These are phyloP conservation scores for Cheiracanthium punctorium DNA, from an alignment of 2,888 invertebrate species.

Conservation along the genomic window DNA sequence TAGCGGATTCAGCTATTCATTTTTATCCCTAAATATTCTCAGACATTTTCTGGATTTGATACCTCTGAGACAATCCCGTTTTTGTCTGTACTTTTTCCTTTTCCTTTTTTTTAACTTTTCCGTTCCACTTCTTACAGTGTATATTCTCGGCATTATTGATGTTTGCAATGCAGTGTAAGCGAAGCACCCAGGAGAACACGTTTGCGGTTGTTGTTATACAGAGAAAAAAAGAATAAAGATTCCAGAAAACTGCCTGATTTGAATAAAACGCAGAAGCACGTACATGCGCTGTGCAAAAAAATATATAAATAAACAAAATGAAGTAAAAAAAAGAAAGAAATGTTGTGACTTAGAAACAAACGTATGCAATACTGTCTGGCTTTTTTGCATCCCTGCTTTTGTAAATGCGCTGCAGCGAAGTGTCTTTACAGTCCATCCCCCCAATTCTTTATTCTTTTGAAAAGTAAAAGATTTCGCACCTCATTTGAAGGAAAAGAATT, in stretches of 20 bases:
- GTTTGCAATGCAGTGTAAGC: slow-evolving; percentile 22
- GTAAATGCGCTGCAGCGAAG: too few species aligned
- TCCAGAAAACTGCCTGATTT: slow-evolving; percentile 38
- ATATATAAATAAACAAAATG: too few species aligned
- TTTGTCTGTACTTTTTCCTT: not conserved
- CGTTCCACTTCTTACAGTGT: slow-evolving; percentile 4
- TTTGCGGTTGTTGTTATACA: slow-evolving; percentile 27
- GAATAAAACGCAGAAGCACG: slow-evolving; percentile 43
- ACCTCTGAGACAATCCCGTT: too few species aligned
- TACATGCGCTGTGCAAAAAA: slow-evolving; percentile 5
- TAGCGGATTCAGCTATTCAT: too few species aligned
- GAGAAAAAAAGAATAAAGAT: not conserved
- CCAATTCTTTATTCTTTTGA: too few species aligned
- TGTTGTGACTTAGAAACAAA: too few species aligned
- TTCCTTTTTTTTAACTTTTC: not conserved
- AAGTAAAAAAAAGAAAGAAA: slow-evolving; percentile 10
- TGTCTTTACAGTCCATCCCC: too few species aligned
- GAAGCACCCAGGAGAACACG: slow-evolving; percentile 11
- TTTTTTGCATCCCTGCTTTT: too few species aligned
- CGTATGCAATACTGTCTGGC: not conserved
- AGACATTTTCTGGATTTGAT: too few species aligned
- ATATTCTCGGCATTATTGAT: slow-evolving; percentile 26
- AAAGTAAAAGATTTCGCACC: too few species aligned
- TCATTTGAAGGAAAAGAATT: too few species aligned
- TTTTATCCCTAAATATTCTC: too few species aligned